Percentiles rank a stretch among this genome's conserved stretches.
Conservation (phyloP, 1,140 invertebrate genomes). For the Zaprionus capensis region DNA sequence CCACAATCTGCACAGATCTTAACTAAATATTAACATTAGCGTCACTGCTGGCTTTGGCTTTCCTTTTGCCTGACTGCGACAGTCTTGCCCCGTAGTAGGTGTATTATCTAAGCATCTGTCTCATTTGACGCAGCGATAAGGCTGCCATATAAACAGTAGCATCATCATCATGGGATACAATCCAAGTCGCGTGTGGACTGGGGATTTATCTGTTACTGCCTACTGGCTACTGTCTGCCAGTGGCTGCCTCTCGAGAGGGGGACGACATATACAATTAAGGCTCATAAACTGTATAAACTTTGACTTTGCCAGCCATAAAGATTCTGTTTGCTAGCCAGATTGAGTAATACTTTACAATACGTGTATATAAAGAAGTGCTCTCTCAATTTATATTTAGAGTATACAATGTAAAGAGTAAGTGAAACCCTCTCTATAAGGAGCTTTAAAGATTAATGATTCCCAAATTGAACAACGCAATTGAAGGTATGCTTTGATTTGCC, state of each 20-base stretch:
- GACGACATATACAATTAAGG: not conserved
- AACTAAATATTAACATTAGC: slow-evolving; percentile 46
- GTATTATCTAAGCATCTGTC: slow-evolving; percentile 66
- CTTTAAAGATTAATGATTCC: not conserved
- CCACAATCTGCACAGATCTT: slow-evolving; percentile 42
- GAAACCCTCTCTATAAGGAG: too few species aligned
- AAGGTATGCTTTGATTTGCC: not conserved
- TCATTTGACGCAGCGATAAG: slow-evolving; percentile 75
- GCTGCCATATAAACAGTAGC: slow-evolving; percentile 45
- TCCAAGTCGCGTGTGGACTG: slow-evolving; percentile 1
- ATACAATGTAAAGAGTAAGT: not conserved
- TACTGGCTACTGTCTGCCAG: slow-evolving; percentile 58
- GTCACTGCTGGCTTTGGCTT: slow-evolving; percentile 47
- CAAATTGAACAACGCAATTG: not conserved
- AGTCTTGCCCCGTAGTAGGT: slow-evolving; percentile 37
- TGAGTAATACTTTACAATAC: not conserved
- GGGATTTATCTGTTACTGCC: slow-evolving; percentile 59
- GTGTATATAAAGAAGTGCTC: not conserved
- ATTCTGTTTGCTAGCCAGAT: not conserved
- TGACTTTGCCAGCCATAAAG: slow-evolving; percentile 3
- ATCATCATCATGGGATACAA: slow-evolving; percentile 10
- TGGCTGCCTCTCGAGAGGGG: not conserved
- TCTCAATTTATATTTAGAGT: not conserved
- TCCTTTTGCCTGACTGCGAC: slow-evolving; percentile 42
- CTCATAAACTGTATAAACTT: not conserved